phyloP scores from a whole-genome alignment of 23 tunicate species.

The Phallusia fumigata region DNA sequence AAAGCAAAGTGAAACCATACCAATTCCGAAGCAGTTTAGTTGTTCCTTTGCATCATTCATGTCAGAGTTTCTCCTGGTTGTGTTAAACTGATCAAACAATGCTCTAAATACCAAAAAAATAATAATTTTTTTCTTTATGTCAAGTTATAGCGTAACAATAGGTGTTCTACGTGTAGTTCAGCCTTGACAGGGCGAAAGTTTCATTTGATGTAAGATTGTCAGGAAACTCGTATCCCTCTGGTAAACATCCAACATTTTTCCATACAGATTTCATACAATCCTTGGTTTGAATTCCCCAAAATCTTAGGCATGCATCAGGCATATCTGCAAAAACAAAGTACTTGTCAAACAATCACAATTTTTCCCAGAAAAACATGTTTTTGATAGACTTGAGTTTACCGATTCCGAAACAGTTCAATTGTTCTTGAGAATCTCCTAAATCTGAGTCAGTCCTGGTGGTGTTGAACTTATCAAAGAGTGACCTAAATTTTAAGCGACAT shows the following conservation, averaged over 20 bases:
- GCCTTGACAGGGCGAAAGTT: not conserved
- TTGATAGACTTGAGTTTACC: not conserved
- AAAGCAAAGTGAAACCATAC: not conserved
- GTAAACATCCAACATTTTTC: not conserved
- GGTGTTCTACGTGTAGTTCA: not conserved
- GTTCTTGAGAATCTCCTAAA: not conserved
- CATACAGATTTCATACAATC: not conserved
- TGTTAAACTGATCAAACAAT: not conserved
- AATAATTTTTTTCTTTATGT: no score
- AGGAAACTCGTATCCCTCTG: slow-evolving; percentile 8
- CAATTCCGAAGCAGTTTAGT: not conserved
- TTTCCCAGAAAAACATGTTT: no score
- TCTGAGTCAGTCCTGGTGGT: not conserved
- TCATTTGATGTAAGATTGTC: not conserved
- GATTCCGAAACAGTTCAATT: slow-evolving; percentile 4
- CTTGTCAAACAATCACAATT: no score
- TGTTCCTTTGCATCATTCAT: not conserved
- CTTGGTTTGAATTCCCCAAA: not conserved
- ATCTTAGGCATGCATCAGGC: not conserved
- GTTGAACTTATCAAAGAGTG: not conserved
- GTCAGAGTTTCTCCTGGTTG: not conserved
- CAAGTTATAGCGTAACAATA: no score
- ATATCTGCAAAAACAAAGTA: not conserved
- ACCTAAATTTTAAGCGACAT: no score
- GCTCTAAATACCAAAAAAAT: no score